These are phyloP conservation scores for Esperia sulphurella DNA, from an alignment of 2,888 invertebrate species.

Conservation along the genomic window DNA sequence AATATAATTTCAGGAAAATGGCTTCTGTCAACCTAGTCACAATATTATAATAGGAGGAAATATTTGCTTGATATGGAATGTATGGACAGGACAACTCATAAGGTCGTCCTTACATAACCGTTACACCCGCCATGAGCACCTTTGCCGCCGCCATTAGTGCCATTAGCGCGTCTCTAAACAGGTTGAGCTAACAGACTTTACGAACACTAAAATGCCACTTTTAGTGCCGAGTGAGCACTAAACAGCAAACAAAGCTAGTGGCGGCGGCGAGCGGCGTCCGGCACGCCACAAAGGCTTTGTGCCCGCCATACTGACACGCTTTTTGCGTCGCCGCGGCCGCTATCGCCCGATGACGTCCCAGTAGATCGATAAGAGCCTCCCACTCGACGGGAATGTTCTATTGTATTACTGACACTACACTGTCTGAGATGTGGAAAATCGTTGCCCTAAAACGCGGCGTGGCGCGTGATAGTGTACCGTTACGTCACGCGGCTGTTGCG, in stretches of 20 bases:
- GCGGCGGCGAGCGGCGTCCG: slow-evolving; percentile 66
- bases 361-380: slow-evolving; percentile 77
- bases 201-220: slow-evolving; percentile 65
- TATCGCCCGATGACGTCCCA: slow-evolving; percentile 76
- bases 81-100: too few relatives aligned
- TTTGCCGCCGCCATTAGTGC: slow-evolving; percentile 8
- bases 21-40: too few relatives aligned
- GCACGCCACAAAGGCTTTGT: slow-evolving; percentile 73
- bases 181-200: slow-evolving; percentile 41
- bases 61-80: too few relatives aligned
- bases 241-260: slow-evolving; percentile 70
- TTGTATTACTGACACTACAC: slow-evolving; percentile 72
- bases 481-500: slow-evolving; percentile 24
- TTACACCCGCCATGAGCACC: neutral
- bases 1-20: too few relatives aligned
- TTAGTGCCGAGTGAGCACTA: slow-evolving; percentile 61
- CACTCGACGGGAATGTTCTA: slow-evolving; percentile 72
- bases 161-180: slow-evolving; percentile 40
- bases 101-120: too few relatives aligned
- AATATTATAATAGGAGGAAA: too few relatives aligned
- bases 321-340: slow-evolving; percentile 69
- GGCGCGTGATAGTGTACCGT: slow-evolving; percentile 38
- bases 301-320: slow-evolving; percentile 74
- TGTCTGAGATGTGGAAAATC: slow-evolving; percentile 74
- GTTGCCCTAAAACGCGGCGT: slow-evolving; percentile 58